Conservation (phyloP, 2,888 invertebrate genomes). For the Drosophila monieri region DNA sequence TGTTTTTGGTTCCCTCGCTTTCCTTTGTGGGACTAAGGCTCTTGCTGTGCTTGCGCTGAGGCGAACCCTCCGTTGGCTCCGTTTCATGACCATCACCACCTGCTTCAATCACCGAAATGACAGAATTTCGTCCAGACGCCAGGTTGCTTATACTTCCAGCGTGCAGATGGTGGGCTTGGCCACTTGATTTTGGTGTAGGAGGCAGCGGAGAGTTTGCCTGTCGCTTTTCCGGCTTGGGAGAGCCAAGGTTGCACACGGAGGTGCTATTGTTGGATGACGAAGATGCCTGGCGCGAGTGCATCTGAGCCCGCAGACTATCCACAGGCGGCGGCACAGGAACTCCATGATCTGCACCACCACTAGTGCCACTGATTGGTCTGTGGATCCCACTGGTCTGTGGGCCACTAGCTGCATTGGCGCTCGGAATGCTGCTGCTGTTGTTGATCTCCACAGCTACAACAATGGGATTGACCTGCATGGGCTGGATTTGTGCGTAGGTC, state of each 20-base stretch:
- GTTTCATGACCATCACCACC: slow-evolving; percentile 70
- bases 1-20: slow-evolving; percentile 87
- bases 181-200: slow-evolving; percentile 87
- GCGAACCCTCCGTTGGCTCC: slow-evolving; percentile 62
- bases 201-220: slow-evolving; percentile 95
- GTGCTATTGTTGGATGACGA: slow-evolving; percentile 88
- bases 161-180: slow-evolving; percentile 61
- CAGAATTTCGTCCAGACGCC: slow-evolving; percentile 83
- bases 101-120: slow-evolving; percentile 83
- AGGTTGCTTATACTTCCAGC: slow-evolving; percentile 82
- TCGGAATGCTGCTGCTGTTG: slow-evolving; percentile 59
- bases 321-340: slow-evolving; percentile 86
- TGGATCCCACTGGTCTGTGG: slow-evolving; percentile 29
- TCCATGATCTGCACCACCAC: slow-evolving; percentile 53
- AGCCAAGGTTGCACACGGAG: slow-evolving; percentile 90
- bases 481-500: slow-evolving; percentile 93
- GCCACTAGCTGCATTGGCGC: slow-evolving; percentile 17
- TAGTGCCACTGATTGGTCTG: slow-evolving; percentile 38
- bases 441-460: slow-evolving; percentile 84
- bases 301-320: slow-evolving; percentile 86
- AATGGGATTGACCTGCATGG: slow-evolving; percentile 84
- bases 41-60: slow-evolving; percentile 82
- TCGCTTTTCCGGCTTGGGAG: slow-evolving; percentile 94
- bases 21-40: slow-evolving; percentile 87
- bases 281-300: slow-evolving; percentile 84